Evolutionary conservation across 2,888 invertebrate genomes (phyloP).

Genomic region (Acronicta leporina): DNA sequence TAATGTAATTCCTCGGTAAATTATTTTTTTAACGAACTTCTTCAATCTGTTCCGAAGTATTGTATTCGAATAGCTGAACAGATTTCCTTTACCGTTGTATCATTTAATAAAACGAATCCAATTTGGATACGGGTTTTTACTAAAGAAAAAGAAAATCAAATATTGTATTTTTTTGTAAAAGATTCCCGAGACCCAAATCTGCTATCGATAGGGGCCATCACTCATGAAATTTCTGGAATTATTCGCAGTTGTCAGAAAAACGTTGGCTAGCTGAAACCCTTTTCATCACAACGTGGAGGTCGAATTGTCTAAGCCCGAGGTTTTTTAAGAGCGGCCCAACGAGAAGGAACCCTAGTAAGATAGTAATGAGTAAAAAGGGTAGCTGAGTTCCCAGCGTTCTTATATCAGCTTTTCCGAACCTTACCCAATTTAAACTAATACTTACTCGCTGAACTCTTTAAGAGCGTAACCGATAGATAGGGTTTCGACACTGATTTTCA

Average conservation of each 20-base stretch:
- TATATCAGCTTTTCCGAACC: conserved; percentile 39
- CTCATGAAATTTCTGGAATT: conserved; percentile 36
- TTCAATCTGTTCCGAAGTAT: conserved; percentile 24
- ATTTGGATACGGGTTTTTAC: conserved; percentile 20
- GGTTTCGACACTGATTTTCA: too few species aligned
- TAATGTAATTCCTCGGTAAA: conserved; percentile 45
- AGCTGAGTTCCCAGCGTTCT: conserved; percentile 22
- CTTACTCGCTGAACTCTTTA: conserved; percentile 47
- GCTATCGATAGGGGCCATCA: conserved; percentile 31
- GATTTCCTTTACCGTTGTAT: conserved; percentile 37
- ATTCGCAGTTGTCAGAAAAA: conserved; percentile 48
- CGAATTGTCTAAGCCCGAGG: conserved; percentile 45
- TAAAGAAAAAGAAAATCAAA: neutral
- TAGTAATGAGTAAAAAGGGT: conserved; percentile 56
- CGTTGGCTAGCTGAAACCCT: conserved; percentile 45
- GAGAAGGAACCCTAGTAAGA: conserved; percentile 49
- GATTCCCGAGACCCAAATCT: conserved; percentile 29
- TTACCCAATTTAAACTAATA: conserved; percentile 58
- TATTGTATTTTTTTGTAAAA: conserved; percentile 26
- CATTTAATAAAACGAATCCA: neutral
- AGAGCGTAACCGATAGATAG: conserved; percentile 41
- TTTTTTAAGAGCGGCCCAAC: conserved; percentile 38
- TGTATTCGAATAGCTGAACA: conserved; percentile 28
- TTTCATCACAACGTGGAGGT: conserved; percentile 53
- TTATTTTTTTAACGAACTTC: conserved; percentile 51